These are phyloP conservation scores for Pterois miles DNA, from an alignment of 2,797 vertebrate genomes.

Conservation along the genomic window DNA sequence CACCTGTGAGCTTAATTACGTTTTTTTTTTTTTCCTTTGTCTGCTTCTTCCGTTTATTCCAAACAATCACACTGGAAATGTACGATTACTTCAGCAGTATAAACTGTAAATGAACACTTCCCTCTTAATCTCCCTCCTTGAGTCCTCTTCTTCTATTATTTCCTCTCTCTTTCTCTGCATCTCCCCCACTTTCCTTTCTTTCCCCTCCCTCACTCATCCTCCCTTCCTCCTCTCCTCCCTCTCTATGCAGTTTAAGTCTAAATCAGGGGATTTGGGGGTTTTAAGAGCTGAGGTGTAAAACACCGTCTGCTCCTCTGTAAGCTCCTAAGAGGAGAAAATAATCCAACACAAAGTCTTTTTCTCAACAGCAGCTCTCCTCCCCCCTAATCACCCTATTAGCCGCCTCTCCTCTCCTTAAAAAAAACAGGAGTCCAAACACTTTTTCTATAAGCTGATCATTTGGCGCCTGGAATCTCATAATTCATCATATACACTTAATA, in stretches of 20 bases:
- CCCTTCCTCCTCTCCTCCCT: conserved; percentile 23
- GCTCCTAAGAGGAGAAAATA: conserved; percentile 70
- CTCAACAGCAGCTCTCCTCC: conserved; percentile 71
- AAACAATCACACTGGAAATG: neutral
- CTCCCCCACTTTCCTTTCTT: neutral
- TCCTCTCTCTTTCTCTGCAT: neutral
- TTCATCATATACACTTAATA: neutral
- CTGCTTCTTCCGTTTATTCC: neutral
- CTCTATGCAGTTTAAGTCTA: conserved; percentile 67
- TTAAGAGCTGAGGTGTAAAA: conserved; percentile 76
- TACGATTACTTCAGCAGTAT: conserved; percentile 1
- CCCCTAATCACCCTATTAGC: conserved; percentile 68
- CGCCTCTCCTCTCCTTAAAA: conserved; percentile 12
- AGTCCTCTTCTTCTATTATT: neutral
- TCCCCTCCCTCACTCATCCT: neutral
- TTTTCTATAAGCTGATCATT: neutral
- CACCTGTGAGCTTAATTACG: neutral
- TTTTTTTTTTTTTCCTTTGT: neutral
- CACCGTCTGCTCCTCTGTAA: conserved; percentile 67
- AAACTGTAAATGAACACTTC: conserved; percentile 17
- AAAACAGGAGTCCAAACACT: neutral
- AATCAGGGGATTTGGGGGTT: conserved; percentile 71
- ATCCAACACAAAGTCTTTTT: conserved; percentile 75
- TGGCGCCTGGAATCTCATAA: neutral
- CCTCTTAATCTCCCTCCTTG: conserved; percentile 4